Base-by-base conservation (phyloP, 2,888 invertebrate species). In the Nomada goodeniana region DNA sequence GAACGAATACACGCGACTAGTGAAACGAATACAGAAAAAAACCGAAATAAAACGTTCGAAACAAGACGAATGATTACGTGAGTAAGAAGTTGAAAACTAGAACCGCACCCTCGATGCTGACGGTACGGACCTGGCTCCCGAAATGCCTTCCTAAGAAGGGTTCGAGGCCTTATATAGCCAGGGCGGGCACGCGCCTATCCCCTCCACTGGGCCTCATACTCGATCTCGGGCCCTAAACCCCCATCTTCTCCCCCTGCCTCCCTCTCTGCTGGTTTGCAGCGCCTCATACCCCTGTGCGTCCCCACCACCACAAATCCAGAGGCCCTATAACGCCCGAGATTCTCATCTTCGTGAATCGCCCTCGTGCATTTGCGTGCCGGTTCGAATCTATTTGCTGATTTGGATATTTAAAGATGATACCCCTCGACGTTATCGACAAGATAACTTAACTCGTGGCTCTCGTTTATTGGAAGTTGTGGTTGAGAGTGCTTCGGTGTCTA, bases 131-230 rank as follows among this genome's bases (percentile, higher is more conserved):
- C 90, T 90, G 89, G 93, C 93, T 93, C 92, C 94, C 94, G 94
- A 94, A 94, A 94, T 94, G 93, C 91, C 90, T 91, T 88, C 86
- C 89, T 88, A 89, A 89, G 90, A 91, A 92, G 92, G 92, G 91
- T 91, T 90, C 91, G 90, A 92, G 93, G 93, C 91, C 93, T 93
- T 94, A 93, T 93, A 94, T 94, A 93, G 92, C 86, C 89, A 82
- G 86, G 94, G 94, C 95, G 95, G 95, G 95, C 95, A 95, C 95
- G 95, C 95, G 95, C 95, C 95, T 95, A 94, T 94, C 95, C 95
- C 95, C 95, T 95, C 95, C 94, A 95, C 92, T 92, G 93, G 93
- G 93, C 91, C 93, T 91, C 89, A 88, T 90, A 92, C 92, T 90
- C 91, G 90, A 93, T 93, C 93, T 94, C 94, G 94, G 94, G 94